Evolutionary conservation across 1,140 invertebrate genomes (phyloP).

Genomic region (Ptiloglossa arizonensis): DNA sequence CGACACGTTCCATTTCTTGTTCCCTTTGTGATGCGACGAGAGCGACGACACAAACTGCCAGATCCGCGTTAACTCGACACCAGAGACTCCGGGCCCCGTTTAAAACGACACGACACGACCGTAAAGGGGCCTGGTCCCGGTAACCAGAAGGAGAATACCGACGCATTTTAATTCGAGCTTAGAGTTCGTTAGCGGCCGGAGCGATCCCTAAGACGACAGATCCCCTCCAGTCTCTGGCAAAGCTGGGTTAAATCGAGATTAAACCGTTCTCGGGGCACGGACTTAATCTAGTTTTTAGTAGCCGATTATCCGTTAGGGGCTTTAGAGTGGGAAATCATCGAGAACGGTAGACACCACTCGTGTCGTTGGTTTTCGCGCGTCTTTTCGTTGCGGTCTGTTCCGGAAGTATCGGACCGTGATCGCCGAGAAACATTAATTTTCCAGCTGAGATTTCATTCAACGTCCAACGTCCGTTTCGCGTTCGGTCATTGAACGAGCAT

Average conservation of each 20-base stretch:
- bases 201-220: slow-evolving; percentile 37
- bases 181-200: slow-evolving; percentile 61
- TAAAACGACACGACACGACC: slow-evolving; percentile 6
- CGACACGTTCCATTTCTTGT: slow-evolving; percentile 28
- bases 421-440: slow-evolving; percentile 48
- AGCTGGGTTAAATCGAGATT: slow-evolving; percentile 65
- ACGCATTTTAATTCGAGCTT: slow-evolving; percentile 70
- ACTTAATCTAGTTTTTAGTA: slow-evolving; percentile 75
- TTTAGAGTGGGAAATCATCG: slow-evolving; percentile 41
- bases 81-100: background rate
- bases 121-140: slow-evolving; percentile 4
- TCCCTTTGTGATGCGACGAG: background rate
- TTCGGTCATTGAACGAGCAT: background rate
- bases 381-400: slow-evolving; percentile 18
- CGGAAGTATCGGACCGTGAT: background rate
- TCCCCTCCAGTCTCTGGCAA: slow-evolving; percentile 28
- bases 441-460: too few species aligned
- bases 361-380: slow-evolving; percentile 23
- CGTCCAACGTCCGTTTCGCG: background rate
- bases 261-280: slow-evolving; percentile 43
- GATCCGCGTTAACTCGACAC: slow-evolving; percentile 55
- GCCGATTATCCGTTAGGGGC: slow-evolving; percentile 63
- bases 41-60: background rate
- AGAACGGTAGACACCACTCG: too few species aligned
- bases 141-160: slow-evolving; percentile 8